phyloP scores from a whole-genome alignment of 2,888 invertebrate species.

The Mesochorus sp. region DNA sequence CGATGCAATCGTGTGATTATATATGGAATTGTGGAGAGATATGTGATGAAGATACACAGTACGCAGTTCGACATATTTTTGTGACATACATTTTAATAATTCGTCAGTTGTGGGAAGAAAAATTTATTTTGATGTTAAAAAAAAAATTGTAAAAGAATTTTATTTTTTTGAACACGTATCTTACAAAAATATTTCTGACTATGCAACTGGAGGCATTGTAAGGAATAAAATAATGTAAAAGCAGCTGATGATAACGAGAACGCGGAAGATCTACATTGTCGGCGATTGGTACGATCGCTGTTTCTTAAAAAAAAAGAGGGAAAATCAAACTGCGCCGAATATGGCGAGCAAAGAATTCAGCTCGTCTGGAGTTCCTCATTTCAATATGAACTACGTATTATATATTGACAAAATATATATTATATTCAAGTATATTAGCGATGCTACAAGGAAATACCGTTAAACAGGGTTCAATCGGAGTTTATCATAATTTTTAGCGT shows the following conservation, averaged over 20 bases:
- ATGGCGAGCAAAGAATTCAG: conserved; percentile 36
- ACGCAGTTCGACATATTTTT: neutral
- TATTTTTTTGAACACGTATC: neutral
- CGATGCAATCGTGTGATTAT: conserved; percentile 14
- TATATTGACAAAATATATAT: neutral
- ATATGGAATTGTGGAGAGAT: conserved; percentile 14
- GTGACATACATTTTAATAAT: neutral
- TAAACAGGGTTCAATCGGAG: conserved; percentile 57
- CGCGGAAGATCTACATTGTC: neutral
- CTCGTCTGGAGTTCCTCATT: conserved; percentile 52
- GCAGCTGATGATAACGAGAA: conserved; percentile 21
- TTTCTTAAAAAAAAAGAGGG: neutral
- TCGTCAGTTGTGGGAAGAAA: neutral
- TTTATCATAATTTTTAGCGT: conserved; percentile 38
- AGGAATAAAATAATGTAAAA: neutral
- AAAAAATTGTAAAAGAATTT: neutral
- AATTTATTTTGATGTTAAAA: neutral
- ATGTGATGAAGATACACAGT: neutral
- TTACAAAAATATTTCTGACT: neutral
- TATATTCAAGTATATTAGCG: conserved; percentile 25
- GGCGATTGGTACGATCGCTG: neutral
- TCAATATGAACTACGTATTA: conserved; percentile 21
- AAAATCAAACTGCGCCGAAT: neutral
- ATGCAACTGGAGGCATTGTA: neutral
- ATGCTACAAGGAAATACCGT: conserved; percentile 41